Base-by-base conservation (phyloP, 2,888 invertebrate genomes). In the Pyrrhosoma nymphula region DNA sequence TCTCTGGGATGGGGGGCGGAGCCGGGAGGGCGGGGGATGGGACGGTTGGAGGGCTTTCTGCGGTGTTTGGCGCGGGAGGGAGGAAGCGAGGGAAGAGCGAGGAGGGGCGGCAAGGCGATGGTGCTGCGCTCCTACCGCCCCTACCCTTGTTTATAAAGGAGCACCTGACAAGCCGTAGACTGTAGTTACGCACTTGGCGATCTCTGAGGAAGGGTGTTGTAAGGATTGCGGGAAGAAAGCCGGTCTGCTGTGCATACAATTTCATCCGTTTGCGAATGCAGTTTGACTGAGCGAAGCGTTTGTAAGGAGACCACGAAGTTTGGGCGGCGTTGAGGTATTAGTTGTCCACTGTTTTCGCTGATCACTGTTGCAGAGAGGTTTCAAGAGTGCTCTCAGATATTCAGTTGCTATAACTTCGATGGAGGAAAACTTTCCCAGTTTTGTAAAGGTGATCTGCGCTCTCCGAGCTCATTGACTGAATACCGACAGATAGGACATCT, bases 391-490 rank as follows among this genome's bases (percentile, higher is more conserved):
- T 95, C 95, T 89, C n/a, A n/a, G 55, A 39, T 89, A n/a, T 89
- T 89, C 55, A 89, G 89, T 55, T 89, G n/a, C n/a, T n/a, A n/a
- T n/a, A n/a, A 26, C 26, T 89, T 47, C 47, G 89, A 89, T 26
- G 89, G 47, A 89, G 89, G 89, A 47, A 89, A 89, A 47, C 89
- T 90, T 26, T 26, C 16, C 0, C 10, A 75, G 90, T 55, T 56
- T 55, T 90, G 90, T 55, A 39, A 56, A 55, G 55, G n/a, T 56
- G 47, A 90, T 23, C n/a, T 56, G 14, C 55, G 55, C 55, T 55
- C 69, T 96, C 96, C 96, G 96, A 96, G 96, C 96, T 96, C 95
- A 96, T 96, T 96, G 96, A 96, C 82, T 96, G 96, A 95, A 95
- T n/a, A 93, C 95, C 69, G 91, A 60, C 82, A 95, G 4, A 95